Percentiles rank a stretch among this genome's conserved stretches.
Conservation (phyloP, 2,888 invertebrate species). For the Muscina levida region DNA sequence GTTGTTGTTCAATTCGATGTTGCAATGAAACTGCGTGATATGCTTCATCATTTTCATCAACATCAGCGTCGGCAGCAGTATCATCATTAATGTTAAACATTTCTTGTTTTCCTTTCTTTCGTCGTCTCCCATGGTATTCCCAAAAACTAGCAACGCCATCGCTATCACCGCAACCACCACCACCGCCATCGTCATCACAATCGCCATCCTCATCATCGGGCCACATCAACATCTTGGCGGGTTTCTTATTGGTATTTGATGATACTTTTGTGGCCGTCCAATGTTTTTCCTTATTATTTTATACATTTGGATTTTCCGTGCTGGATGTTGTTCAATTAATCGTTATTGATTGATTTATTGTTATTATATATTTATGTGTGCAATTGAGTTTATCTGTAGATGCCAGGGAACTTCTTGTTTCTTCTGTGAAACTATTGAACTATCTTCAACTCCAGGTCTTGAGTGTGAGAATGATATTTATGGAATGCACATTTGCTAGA, state of each 20-base stretch:
- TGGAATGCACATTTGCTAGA: constrained; percentile 53
- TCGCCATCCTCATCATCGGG: constrained; percentile 18
- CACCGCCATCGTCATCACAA: constrained; percentile 12
- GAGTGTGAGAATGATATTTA: constrained; percentile 66
- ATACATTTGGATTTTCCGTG: constrained; percentile 24
- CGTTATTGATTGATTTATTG: constrained; percentile 77
- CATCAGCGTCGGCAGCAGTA: constrained; percentile 17
- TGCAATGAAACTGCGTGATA: constrained; percentile 65
- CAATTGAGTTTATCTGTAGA: not conserved
- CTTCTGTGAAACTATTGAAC: not conserved
- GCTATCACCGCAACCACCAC: constrained; percentile 30
- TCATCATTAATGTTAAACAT: constrained; percentile 46
- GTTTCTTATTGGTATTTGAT: constrained; percentile 52
- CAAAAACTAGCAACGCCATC: constrained; percentile 38
- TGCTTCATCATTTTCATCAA: constrained; percentile 57
- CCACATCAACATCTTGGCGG: constrained; percentile 47
- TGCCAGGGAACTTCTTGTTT: too few species aligned
- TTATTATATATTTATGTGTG: constrained; percentile 64
- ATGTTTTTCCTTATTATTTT: constrained; percentile 26
- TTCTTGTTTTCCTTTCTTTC: constrained; percentile 58
- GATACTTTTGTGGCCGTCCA: constrained; percentile 31
- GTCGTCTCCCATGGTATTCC: constrained; percentile 47
- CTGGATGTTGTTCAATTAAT: constrained; percentile 72
- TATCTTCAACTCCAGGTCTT: not conserved
- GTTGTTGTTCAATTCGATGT: constrained; percentile 68